phyloP scores from a whole-genome alignment of 1,140 invertebrate genomes.

The Drosophila arawakana region DNA sequence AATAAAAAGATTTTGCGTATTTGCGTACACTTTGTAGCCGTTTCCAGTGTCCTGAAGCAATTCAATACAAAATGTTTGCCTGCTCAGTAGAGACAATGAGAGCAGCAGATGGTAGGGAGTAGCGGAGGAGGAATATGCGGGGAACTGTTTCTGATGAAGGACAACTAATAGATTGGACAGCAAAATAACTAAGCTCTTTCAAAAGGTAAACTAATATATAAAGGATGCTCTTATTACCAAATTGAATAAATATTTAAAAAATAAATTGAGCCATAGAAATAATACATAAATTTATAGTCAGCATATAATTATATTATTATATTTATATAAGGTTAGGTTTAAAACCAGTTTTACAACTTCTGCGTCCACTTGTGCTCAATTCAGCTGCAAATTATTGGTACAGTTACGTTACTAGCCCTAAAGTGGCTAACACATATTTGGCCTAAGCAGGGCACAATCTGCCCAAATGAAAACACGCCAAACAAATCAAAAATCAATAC shows the following conservation, averaged over 20 bases:
- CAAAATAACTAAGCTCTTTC: slow-evolving; percentile 7
- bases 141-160: slow-evolving; percentile 1
- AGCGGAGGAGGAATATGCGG: not conserved
- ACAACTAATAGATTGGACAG: slow-evolving; percentile 22
- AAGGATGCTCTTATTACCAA: not conserved
- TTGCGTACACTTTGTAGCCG: slow-evolving; percentile 63
- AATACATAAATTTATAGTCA: no score
- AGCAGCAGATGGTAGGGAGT: slow-evolving; percentile 22
- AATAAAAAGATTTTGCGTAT: slow-evolving; percentile 83
- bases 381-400: not conserved
- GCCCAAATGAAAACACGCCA: slow-evolving; percentile 31
- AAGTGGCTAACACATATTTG: slow-evolving; percentile 30
- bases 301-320: no score
- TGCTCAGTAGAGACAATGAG: slow-evolving; percentile 44
- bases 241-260: not conserved
- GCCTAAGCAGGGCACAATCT: slow-evolving; percentile 42
- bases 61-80: slow-evolving; percentile 47
- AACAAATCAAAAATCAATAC: slow-evolving; percentile 79
- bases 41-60: slow-evolving; percentile 41
- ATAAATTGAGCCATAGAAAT: no score
- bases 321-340: not conserved
- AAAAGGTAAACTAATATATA: slow-evolving; percentile 7
- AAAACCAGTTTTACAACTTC: not conserved
- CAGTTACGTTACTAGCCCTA: slow-evolving; percentile 33
- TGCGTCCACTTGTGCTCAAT: no score